Percentiles rank a stretch among this genome's conserved stretches.
These are phyloP conservation scores for Ochotona curzoniae DNA, from an alignment of 2,113 vertebrate species.

Conservation along the genomic window DNA sequence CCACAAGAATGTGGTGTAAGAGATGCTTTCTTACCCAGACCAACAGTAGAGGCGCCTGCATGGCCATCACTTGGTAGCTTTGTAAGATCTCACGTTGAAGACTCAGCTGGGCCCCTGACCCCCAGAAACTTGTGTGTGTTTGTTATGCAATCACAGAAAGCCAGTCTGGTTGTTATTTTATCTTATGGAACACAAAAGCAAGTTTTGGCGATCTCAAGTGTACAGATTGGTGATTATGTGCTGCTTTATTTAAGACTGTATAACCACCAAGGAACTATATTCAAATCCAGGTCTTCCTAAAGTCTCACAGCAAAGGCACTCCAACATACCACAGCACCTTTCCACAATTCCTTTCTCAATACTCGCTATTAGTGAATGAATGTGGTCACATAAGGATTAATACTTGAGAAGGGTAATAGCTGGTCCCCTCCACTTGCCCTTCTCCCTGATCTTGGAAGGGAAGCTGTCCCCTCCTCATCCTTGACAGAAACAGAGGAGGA, in stretches of 20 bases:
- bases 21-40: neutral
- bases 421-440: neutral
- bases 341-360: neutral
- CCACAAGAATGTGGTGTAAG: neutral
- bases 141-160: neutral
- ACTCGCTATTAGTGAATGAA: neutral
- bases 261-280: neutral
- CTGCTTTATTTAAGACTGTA: neutral
- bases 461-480: neutral
- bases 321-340: neutral
- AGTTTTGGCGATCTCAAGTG: neutral
- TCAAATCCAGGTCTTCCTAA: constrained; percentile 2
- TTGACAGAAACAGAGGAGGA: neutral
- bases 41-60: neutral
- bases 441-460: neutral
- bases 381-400: neutral
- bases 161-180: neutral
- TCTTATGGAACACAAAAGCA: neutral
- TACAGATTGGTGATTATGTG: neutral
- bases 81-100: neutral
- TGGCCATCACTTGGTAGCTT: neutral
- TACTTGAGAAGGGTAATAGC: no score
- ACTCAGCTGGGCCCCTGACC: neutral
- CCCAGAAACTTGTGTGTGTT: neutral
- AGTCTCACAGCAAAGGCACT: neutral